Conservation (phyloP, 1,140 invertebrate species). For the Drosophila obscura region DNA sequence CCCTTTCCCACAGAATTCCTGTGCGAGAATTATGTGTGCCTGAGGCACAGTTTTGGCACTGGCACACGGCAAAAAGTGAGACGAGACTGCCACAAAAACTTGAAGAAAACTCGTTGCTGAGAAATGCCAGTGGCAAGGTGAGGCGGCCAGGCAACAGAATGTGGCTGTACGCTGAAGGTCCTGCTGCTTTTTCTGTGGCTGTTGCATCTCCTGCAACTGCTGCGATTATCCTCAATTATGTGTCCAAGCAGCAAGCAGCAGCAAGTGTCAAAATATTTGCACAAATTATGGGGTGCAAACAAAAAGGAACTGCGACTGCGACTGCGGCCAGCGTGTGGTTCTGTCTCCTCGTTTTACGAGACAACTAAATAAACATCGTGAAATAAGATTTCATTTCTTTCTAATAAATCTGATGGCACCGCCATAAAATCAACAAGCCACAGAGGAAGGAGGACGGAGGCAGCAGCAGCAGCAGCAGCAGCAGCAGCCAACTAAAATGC, state of each 20-base stretch:
- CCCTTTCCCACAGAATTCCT: too few relatives aligned
- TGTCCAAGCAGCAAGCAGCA: neutral
- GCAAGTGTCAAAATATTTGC: conserved; percentile 52
- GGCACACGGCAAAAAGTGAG: neutral
- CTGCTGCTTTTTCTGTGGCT: neutral
- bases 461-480: too few relatives aligned
- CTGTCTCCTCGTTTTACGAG: conserved; percentile 29
- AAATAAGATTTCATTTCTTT: conserved; percentile 74
- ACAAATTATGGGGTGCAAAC: conserved; percentile 53
- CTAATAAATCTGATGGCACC: conserved; percentile 70
- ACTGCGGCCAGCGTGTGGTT: neutral
- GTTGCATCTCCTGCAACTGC: neutral
- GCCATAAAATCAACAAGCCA: conserved; percentile 69
- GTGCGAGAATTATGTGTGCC: conserved; percentile 28
- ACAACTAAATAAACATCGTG: conserved; percentile 63
- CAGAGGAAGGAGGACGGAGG: neutral
- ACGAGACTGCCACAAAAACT: conserved; percentile 10
- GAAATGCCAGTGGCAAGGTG: neutral
- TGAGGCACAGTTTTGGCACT: neutral
- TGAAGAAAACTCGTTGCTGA: conserved; percentile 16
- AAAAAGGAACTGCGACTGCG: neutral
- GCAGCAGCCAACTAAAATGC: conserved; percentile 61
- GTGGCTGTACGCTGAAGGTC: too few relatives aligned
- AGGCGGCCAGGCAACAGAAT: too few relatives aligned
- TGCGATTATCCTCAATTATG: conserved; percentile 19